Base-by-base conservation (phyloP, 2,888 invertebrate species). In the Mactromeris polynyma region DNA sequence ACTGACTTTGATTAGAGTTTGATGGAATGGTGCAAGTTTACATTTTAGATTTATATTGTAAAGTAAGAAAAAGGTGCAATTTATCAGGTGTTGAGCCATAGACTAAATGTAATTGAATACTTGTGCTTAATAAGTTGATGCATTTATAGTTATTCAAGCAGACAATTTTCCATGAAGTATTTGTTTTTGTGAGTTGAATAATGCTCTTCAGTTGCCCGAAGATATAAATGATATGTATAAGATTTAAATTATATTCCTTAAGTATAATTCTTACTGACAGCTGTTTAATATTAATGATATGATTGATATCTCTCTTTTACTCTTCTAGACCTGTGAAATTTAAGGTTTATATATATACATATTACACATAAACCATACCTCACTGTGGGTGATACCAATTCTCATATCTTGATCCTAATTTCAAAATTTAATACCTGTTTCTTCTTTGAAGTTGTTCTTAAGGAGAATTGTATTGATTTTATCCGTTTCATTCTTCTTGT, bases 381-480 rank as follows among this genome's bases (percentile, higher is more conserved):
- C 0, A 7, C 3, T 64, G 26, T 64, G 4, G 58, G 17, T 58
- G 58, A 64, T 46, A 14, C 58, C 54, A 54, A 26, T 64, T 9
- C 14, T 46, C n/a, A 64, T 64, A 64, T 9, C 26, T 64, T 64
- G 46, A 46, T 17, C 46, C 46, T 46, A 64, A 64, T 64, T n/a
- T 26, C 26, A 26, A 64, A 64, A 64, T 64, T 64, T 64, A 26
- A 64, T 64, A 64, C 58, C 58, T 26, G 58, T 7, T 21, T 64
- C 58, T n/a, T 9, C 58, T 64, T 64, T 64, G 58, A 64, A 64
- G 58, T n/a, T 64, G n/a, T 64, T 64, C 26, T 26, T 64, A 64
- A 64, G n/a, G 58, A 26, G 58, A 64, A 64, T 26, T 26, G 7
- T 64, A 64, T 64, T 64, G 58, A 64, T 64, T 64, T 51, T 64